Conservation (phyloP, 2,888 invertebrate species). For the Trilocha varians region DNA sequence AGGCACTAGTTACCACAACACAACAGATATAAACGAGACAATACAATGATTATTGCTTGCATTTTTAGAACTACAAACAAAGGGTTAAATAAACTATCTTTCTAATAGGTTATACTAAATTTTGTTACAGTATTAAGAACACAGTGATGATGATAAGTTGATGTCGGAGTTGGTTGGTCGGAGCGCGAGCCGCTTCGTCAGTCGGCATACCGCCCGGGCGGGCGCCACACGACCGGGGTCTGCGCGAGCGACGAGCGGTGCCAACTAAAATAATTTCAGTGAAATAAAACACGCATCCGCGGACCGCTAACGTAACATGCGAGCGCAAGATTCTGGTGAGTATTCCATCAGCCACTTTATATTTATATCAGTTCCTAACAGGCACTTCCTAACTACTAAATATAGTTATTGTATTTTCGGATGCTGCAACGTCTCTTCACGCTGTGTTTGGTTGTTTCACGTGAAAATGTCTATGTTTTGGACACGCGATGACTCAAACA, state of each 20-base stretch:
- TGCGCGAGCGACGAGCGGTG: conserved; percentile 59
- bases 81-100: conserved; percentile 3
- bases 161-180: conserved; percentile 8
- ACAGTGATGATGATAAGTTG: conserved; percentile 14
- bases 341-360: conserved; percentile 14
- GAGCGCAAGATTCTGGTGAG: conserved; percentile 70
- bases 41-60: too few species aligned
- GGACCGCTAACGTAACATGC: conserved; percentile 45
- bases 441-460: conserved; percentile 24
- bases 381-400: conserved; percentile 29
- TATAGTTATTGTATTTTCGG: conserved; percentile 57
- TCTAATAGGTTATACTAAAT: background rate
- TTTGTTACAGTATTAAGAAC: conserved; percentile 2
- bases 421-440: conserved; percentile 43
- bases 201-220: conserved; percentile 72
- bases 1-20: background rate
- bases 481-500: conserved; percentile 2
- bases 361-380: background rate
- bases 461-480: background rate
- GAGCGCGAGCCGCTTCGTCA: conserved; percentile 34
- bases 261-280: conserved; percentile 55
- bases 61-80: too few species aligned
- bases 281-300: conserved; percentile 56
- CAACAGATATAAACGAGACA: too few species aligned
- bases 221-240: conserved; percentile 72